Percentiles rank a stretch among this genome's conserved stretches.
phyloP scores from a whole-genome alignment of 2,113 vertebrate genomes.

The Oriolus oriolus region DNA sequence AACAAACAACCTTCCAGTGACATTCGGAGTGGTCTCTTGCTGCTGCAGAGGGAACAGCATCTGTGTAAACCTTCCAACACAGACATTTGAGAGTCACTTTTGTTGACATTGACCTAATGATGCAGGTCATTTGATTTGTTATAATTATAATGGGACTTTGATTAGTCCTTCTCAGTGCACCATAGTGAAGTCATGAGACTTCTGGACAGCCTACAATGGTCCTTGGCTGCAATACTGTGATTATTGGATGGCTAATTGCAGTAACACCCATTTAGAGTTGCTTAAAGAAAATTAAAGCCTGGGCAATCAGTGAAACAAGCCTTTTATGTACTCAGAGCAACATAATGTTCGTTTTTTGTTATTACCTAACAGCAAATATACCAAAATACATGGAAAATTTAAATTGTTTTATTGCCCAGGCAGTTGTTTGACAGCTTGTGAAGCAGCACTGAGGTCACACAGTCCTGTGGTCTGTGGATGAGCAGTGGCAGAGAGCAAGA shows the following conservation, averaged over 20 bases:
- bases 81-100: background rate
- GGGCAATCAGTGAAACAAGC: background rate
- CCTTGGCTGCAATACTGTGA: background rate
- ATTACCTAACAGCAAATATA: background rate
- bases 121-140: background rate
- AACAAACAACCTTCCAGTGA: background rate
- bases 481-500: background rate
- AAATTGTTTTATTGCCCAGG: background rate
- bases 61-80: background rate
- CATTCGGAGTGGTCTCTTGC: background rate
- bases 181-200: background rate
- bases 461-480: background rate
- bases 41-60: background rate
- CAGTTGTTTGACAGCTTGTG: background rate
- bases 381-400: background rate
- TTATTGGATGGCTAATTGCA: background rate
- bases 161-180: background rate
- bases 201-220: background rate
- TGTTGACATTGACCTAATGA: background rate
- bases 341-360: background rate
- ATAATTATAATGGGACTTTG: background rate
- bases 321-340: background rate
- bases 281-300: background rate
- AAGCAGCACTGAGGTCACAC: background rate
- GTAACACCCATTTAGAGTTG: background rate